Conservation (phyloP, 2,113 vertebrate species). For the Microcebus jonahi region DNA sequence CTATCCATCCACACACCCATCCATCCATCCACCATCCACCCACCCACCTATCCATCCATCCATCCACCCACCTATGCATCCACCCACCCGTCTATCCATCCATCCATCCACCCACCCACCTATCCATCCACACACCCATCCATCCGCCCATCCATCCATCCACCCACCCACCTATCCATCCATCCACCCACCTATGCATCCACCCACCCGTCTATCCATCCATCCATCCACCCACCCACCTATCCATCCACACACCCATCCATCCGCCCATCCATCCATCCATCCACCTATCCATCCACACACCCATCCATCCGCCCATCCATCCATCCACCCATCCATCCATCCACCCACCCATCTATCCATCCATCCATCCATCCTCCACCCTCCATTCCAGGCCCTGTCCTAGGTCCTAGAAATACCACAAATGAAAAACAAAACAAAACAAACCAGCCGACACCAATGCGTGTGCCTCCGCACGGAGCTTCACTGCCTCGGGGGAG, state of each 20-base stretch:
- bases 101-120: fast-evolving
- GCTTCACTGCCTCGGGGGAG: neutral
- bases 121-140: neutral
- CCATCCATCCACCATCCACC: too few species aligned
- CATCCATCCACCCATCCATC: neutral
- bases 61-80: neutral
- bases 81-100: fast-evolving
- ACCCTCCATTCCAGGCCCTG: neutral
- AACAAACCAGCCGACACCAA: neutral
- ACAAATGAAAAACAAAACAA: neutral
- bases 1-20: too few species aligned
- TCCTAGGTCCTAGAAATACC: neutral
- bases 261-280: too few species aligned
- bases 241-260: too few species aligned
- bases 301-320: too few species aligned
- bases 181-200: neutral
- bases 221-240: fast-evolving
- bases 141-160: neutral
- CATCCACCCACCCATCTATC: fast-evolving
- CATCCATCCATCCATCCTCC: too few species aligned
- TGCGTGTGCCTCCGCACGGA: neutral
- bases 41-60: neutral
- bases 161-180: neutral
- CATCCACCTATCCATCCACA: neutral
- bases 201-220: too few species aligned